These are phyloP conservation scores for Antigone vipio DNA, from an alignment of 2,113 vertebrate genomes.

Conservation along the genomic window DNA sequence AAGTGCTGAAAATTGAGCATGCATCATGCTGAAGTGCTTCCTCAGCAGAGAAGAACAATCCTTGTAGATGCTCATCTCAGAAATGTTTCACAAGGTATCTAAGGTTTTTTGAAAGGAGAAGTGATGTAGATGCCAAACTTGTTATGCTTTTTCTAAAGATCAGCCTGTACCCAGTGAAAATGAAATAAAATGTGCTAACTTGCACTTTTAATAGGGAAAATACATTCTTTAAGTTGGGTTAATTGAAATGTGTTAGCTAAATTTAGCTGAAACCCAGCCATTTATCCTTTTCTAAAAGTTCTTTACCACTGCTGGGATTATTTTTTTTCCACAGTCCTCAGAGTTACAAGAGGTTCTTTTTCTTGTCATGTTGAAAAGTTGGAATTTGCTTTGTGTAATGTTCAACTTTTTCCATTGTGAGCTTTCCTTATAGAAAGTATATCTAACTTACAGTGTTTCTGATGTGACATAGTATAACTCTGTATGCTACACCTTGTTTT, in stretches of 20 bases:
- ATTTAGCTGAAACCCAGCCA: neutral
- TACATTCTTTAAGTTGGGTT: neutral
- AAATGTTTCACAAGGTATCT: neutral
- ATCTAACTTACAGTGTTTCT: neutral
- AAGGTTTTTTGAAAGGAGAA: neutral
- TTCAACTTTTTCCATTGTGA: neutral
- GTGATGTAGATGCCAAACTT: neutral
- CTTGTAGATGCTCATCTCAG: neutral
- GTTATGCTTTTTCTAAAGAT: neutral
- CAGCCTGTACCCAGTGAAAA: neutral
- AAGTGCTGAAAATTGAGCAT: neutral
- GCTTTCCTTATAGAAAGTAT: neutral
- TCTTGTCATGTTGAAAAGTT: neutral
- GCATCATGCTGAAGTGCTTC: conserved; percentile 13
- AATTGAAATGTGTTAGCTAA: neutral
- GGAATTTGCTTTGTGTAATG: neutral
- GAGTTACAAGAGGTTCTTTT: neutral
- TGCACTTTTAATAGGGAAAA: neutral
- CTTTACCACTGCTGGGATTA: neutral
- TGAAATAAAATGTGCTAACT: neutral
- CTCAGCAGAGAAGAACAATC: neutral
- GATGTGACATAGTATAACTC: neutral
- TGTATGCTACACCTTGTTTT: neutral
- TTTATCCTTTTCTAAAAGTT: neutral
- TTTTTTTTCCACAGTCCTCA: neutral